Evolutionary conservation across 2,113 vertebrate species (phyloP).

Genomic region (Colossoma macropomum): DNA sequence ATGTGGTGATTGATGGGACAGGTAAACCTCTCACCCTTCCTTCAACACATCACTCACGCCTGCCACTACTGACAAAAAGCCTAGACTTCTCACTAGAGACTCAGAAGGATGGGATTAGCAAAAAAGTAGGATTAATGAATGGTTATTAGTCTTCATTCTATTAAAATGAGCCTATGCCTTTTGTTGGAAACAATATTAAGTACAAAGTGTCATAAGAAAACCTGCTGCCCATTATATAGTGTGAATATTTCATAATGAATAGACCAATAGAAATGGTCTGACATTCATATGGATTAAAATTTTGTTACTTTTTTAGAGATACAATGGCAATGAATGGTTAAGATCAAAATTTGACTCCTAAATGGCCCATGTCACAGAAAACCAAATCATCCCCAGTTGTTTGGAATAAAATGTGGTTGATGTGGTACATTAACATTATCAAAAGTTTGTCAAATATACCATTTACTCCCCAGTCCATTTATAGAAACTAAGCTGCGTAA

Average conservation of each 20-base stretch:
- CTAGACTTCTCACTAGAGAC: neutral
- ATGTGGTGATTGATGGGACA: conserved; percentile 44
- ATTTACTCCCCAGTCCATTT: no score
- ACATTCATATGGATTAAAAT: no score
- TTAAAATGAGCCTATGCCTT: neutral
- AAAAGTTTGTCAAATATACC: no score
- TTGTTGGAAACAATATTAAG: neutral
- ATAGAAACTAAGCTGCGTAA: no score
- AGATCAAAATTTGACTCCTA: no score
- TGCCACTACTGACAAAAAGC: conserved; percentile 23
- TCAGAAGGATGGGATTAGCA: neutral
- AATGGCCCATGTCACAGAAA: no score
- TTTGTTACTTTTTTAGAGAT: no score
- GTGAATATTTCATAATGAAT: no score
- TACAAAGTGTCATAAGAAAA: neutral
- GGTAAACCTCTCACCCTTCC: conserved; percentile 46
- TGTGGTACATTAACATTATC: no score
- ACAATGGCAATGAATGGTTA: no score
- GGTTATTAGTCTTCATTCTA: neutral
- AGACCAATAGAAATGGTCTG: neutral
- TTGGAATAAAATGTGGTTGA: no score
- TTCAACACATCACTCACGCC: conserved; percentile 47
- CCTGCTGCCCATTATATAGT: neutral
- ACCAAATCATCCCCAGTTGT: no score
- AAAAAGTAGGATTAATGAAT: neutral